These are phyloP conservation scores for Hemitrygon akajei DNA, from an alignment of 2,797 vertebrate genomes.

Conservation along the genomic window DNA sequence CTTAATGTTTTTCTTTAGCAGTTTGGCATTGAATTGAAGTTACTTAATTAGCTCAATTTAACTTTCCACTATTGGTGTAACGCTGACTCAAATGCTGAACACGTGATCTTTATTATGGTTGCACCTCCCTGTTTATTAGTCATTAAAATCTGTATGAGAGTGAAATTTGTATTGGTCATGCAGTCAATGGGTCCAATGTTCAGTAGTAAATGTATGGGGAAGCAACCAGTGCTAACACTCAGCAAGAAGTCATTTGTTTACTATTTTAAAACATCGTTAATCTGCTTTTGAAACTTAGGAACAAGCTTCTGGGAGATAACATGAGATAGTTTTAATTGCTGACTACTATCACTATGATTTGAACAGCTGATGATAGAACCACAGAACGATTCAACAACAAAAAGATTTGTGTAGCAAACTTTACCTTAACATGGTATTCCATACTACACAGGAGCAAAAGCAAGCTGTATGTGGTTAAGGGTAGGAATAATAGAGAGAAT, in stretches of 20 bases:
- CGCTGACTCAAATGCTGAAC: not conserved
- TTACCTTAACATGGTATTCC: no score
- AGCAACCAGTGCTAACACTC: not conserved
- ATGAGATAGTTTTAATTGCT: no score
- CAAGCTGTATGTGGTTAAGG: no score
- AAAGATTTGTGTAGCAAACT: not conserved
- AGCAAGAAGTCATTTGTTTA: not conserved
- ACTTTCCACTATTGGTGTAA: not conserved
- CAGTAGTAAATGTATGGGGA: not conserved
- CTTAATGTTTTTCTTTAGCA: no score
- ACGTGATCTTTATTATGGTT: not conserved
- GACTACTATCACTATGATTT: not conserved
- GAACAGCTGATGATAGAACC: not conserved
- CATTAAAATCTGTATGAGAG: not conserved
- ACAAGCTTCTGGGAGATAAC: not conserved
- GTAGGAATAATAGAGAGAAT: no score
- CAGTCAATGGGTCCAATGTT: not conserved
- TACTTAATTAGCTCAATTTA: no score
- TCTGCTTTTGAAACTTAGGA: not conserved
- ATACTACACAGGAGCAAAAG: no score
- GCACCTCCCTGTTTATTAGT: not conserved
- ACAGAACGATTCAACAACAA: not conserved
- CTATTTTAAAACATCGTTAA: not conserved
- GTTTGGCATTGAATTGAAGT: no score
- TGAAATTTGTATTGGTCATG: not conserved